Evolutionary conservation across 2,113 vertebrate genomes (phyloP), one percentile per base, ranked within the genome.

Genomic region (Ondatra zibethicus): DNA sequence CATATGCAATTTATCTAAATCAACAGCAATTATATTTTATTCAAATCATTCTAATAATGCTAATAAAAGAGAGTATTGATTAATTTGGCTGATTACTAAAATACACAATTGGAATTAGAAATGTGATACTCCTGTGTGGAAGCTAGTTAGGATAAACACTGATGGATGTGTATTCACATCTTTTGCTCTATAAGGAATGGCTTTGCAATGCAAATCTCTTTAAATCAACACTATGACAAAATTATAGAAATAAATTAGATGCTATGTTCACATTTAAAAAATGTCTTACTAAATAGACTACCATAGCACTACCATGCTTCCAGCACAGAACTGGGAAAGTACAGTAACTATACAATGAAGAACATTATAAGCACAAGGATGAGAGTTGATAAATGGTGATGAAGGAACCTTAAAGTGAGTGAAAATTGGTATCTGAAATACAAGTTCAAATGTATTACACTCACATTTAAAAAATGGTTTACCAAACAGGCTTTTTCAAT

Each of bases 51-150:
- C 27, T 52, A 78, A 78, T 66, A 95, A 70, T 81, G 72, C 52
- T 86, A 81, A 82, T 92, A 88, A 91, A 91, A 85, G 33, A 90
- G 31, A 91, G 14, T 23, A 66, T 31, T 84, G 39, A 42, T 85
- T 92, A 39, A 93, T 91, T 42, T 91, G 42, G 8, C 58, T 93
- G 16, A 31, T 86, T 72, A 92, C 19, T 72, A 89, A 86, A 96
- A 94, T 25, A 5, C 61, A 65, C 21, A 80, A 50, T 73, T 80
- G 68, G 92, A 73, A 4, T 12, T 82, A 25, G 80, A 82, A 82
- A 6, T 61, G 6, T 72, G 36, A 0, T 66, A 78, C 13, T 73
- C 36, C 65, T 73, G 84, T 42, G 8, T 70, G 12, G 80, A 63
- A 72, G 7, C n/a, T 27, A 76, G 45, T 73, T 92, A 68, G 17